These are phyloP conservation scores for Vidua chalybeata DNA, from an alignment of 2,113 vertebrate genomes.

Conservation along the genomic window DNA sequence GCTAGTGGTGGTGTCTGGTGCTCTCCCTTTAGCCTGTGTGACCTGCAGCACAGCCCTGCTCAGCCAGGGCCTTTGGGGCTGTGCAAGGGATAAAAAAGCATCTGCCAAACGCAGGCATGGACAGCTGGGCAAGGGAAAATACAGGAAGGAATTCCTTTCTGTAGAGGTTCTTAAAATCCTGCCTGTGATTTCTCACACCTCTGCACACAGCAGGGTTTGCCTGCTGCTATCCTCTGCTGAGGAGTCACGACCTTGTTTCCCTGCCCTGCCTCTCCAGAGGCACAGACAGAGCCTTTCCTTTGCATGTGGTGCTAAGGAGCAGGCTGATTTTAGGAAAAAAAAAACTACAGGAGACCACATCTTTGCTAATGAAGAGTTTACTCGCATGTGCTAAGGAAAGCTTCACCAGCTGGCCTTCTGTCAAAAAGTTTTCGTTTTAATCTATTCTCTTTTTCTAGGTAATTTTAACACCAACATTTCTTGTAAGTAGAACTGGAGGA, in stretches of 20 bases:
- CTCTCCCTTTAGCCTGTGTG: background rate
- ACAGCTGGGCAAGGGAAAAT: background rate
- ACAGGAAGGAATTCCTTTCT: background rate
- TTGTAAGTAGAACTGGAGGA: background rate
- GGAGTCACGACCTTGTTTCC: background rate
- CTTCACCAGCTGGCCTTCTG: background rate
- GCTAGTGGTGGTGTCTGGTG: background rate
- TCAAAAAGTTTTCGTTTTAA: background rate
- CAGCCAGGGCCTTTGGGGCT: background rate
- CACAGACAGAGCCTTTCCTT: background rate
- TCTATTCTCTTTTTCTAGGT: background rate
- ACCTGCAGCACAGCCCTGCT: background rate
- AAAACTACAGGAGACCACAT: accelerated
- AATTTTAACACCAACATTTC: background rate
- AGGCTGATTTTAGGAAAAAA: background rate
- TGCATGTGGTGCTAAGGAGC: background rate
- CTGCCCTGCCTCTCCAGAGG: background rate
- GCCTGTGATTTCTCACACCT: background rate
- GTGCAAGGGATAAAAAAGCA: background rate
- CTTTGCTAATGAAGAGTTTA: background rate
- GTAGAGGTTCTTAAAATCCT: background rate
- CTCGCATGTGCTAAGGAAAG: background rate
- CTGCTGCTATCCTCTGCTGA: background rate
- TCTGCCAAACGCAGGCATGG: background rate
- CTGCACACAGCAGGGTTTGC: background rate